These are phyloP conservation scores for Anguilla obscura DNA, from an alignment of 2,797 vertebrate species.

Conservation along the genomic window DNA sequence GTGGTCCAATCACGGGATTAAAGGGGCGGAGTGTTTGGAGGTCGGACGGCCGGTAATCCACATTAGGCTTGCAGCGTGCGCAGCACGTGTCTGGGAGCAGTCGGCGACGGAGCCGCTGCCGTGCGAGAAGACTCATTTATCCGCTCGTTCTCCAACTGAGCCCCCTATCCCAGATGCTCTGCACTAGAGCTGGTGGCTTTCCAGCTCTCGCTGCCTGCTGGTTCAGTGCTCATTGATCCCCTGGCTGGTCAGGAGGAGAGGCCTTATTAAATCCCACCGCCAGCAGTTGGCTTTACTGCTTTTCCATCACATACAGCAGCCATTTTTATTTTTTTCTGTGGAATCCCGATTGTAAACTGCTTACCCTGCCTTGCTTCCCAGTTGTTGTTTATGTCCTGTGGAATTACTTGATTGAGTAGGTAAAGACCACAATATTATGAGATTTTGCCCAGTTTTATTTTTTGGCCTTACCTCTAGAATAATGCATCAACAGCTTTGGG, in stretches of 20 bases:
- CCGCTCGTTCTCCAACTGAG: neutral
- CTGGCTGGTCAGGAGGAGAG: conserved; percentile 9
- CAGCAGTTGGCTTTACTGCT: neutral
- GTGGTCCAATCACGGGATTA: neutral
- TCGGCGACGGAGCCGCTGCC: conserved; percentile 20
- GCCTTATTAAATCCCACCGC: neutral
- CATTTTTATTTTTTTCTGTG: conserved; percentile 6
- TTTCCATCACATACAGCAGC: neutral
- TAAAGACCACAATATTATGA: neutral
- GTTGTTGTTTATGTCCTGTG: neutral
- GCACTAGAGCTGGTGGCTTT: conserved; percentile 33
- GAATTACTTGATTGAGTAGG: neutral
- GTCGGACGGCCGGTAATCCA: conserved; percentile 33
- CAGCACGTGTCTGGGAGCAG: conserved; percentile 25
- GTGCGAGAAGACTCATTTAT: conserved; percentile 3
- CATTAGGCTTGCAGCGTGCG: conserved; percentile 31
- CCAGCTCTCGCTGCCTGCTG: conserved; percentile 16
- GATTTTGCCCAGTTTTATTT: neutral
- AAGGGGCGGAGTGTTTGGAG: conserved; percentile 15
- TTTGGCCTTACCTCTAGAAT: neutral
- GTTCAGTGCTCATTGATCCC: conserved; percentile 23
- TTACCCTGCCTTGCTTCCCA: neutral
- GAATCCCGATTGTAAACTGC: conserved; percentile 16
- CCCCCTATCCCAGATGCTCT: conserved; percentile 23
- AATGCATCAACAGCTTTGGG: neutral